These are phyloP conservation scores for Falco naumanni DNA, from an alignment of 2,797 vertebrate genomes.

Conservation along the genomic window DNA sequence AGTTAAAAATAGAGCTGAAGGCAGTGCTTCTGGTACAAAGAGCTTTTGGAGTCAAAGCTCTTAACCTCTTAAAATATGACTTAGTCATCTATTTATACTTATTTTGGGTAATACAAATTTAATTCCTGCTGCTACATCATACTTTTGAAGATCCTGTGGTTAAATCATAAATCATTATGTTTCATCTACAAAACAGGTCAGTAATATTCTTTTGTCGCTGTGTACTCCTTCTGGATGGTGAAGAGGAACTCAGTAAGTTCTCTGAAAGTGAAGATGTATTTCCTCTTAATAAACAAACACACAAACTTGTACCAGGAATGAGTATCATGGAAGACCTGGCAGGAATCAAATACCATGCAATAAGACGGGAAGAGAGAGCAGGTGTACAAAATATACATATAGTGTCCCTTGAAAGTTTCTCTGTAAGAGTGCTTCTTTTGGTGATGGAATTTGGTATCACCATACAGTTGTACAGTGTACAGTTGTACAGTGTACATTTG, in stretches of 20 bases:
- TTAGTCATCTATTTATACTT: slow-evolving; percentile 18
- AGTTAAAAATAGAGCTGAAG: slow-evolving; percentile 15
- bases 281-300: neutral
- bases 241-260: neutral
- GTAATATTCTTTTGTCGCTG: neutral
- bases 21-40: neutral
- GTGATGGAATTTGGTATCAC: neutral
- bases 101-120: neutral
- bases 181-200: neutral
- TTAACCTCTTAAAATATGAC: slow-evolving; percentile 36
- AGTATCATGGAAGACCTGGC: neutral
- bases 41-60: neutral
- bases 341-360: neutral
- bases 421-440: neutral
- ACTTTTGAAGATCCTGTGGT: neutral
- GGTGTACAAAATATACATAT: neutral
- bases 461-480: neutral
- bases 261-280: neutral
- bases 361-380: neutral
- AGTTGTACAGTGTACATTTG: neutral
- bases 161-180: neutral
- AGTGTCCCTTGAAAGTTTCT: neutral
- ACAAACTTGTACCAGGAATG: neutral
- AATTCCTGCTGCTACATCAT: neutral
- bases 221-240: neutral